Percentiles rank a stretch among this genome's conserved stretches.
Conservation (phyloP, 2,888 invertebrate species). For the Scaptomyza parva region DNA sequence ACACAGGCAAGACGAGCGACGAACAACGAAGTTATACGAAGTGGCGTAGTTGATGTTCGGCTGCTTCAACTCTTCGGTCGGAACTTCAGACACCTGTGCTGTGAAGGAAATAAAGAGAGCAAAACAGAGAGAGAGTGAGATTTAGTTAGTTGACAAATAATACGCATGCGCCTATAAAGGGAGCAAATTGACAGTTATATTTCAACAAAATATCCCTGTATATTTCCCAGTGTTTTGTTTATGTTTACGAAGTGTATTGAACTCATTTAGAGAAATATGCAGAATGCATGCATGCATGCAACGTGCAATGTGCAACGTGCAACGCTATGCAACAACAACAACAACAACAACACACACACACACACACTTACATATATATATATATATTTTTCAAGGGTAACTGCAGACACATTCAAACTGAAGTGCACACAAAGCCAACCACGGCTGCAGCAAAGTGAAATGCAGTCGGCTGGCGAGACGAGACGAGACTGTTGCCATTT, state of each 20-base stretch:
- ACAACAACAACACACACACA: conserved; percentile 47
- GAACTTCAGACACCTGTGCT: conserved; percentile 48
- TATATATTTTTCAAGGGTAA: conserved; percentile 75
- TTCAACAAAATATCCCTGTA: conserved; percentile 49
- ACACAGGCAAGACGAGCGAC: conserved; percentile 18
- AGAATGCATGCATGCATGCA: conserved; percentile 45
- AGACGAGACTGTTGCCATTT: conserved; percentile 47
- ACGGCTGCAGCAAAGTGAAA: conserved; percentile 1
- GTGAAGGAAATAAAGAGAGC: conserved; percentile 11
- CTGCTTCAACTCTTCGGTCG: conserved; percentile 17
- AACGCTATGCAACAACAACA: conserved; percentile 55
- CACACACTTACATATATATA: conserved; percentile 32
- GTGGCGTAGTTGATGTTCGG: background rate
- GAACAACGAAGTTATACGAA: conserved; percentile 31
- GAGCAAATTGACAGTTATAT: conserved; percentile 4
- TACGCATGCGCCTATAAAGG: conserved; percentile 56
- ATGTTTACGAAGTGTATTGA: conserved; percentile 79
- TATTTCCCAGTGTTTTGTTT: conserved; percentile 76
- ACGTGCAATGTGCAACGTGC: conserved; percentile 39
- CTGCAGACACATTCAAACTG: conserved; percentile 75
- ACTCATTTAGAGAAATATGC: conserved; percentile 59
- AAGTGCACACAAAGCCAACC: conserved; percentile 61
- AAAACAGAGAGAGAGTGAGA: conserved; percentile 14
- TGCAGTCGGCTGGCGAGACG: conserved; percentile 19
- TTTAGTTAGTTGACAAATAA: background rate